These are phyloP conservation scores for Lasiommata megera DNA, from an alignment of 2,888 invertebrate genomes.

Conservation along the genomic window DNA sequence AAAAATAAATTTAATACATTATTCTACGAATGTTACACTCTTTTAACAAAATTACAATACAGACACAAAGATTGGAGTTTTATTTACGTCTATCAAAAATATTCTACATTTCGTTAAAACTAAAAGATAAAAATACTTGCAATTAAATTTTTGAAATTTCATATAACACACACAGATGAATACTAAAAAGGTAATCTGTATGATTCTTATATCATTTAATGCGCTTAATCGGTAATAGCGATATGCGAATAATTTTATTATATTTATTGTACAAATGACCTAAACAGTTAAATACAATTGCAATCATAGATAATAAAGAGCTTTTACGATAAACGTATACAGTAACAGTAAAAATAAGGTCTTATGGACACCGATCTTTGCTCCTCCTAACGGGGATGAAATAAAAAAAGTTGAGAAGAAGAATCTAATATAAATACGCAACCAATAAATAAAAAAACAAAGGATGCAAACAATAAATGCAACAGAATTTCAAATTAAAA, in stretches of 20 bases:
- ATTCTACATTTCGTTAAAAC: constrained; percentile 19
- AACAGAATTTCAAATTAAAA: constrained; percentile 9
- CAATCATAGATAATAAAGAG: too few species aligned
- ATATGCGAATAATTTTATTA: neutral
- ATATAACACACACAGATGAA: neutral
- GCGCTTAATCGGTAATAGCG: neutral
- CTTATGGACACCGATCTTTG: too few species aligned
- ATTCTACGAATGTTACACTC: constrained; percentile 29
- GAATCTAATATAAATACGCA: neutral
- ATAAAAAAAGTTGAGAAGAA: neutral
- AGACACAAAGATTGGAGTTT: constrained; percentile 20
- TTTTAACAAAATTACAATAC: constrained; percentile 30
- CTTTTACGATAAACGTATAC: too few species aligned
- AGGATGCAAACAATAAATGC: constrained; percentile 20
- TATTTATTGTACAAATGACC: neutral
- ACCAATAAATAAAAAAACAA: neutral
- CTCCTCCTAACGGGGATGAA: too few species aligned
- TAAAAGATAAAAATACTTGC: neutral
- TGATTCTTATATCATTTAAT: neutral
- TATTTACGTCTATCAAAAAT: constrained; percentile 26
- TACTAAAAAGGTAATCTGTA: neutral
- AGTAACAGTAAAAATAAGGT: too few species aligned
- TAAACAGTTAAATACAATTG: neutral
- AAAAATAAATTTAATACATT: constrained; percentile 42
- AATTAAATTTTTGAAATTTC: constrained; percentile 5